Evolutionary conservation across 1,140 invertebrate species (phyloP), one percentile per base, ranked within the genome.

Genomic region (Rhagoletis pomonella): DNA sequence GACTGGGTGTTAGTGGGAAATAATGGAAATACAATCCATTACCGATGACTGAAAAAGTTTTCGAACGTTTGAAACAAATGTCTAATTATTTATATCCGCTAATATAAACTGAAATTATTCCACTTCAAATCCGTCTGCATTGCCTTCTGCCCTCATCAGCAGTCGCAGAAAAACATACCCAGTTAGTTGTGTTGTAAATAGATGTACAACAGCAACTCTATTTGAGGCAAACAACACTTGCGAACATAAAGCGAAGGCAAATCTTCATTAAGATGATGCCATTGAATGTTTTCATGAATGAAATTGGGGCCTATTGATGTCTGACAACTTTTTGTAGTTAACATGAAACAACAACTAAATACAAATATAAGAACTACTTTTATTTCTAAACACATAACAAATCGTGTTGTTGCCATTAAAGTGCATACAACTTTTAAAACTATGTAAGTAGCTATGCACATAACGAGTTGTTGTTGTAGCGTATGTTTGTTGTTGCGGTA

Each of bases 341-440:
- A 47, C 44, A 73, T 47, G 3, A 14, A 55, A 1, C 44, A 73
- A 47, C 17, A n/a, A 81, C n/a, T 29, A 55, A 69, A 69, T 3
- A 69, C 67, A 44, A 12, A 4, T 6, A 55, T 10, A 55, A 55
- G 5, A 55, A 47, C 29, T 44, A 81, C 47, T 12, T n/a, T 19
- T 55, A 17, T 67, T 67, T 10, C 4, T 4, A 14, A 44, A 42
- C 19, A n/a, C 44, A 81, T 55, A 55, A 81, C 73, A 55, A 81
- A 81, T 55, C 73, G 73, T 81, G 73, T 55, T 50, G n/a, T 81
- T 81, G 47, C 73, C 73, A 81, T 81, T 81, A 55, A 81, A 81
- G 73, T 81, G 44, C 73, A 81, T 55, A 81, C 73, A 81, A 55
- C 73, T 55, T 81, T 55, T 81, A 17, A 55, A 81, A 81, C 10